Base-by-base conservation (phyloP, 2,797 vertebrate species). In the Hipposideros larvatus region DNA sequence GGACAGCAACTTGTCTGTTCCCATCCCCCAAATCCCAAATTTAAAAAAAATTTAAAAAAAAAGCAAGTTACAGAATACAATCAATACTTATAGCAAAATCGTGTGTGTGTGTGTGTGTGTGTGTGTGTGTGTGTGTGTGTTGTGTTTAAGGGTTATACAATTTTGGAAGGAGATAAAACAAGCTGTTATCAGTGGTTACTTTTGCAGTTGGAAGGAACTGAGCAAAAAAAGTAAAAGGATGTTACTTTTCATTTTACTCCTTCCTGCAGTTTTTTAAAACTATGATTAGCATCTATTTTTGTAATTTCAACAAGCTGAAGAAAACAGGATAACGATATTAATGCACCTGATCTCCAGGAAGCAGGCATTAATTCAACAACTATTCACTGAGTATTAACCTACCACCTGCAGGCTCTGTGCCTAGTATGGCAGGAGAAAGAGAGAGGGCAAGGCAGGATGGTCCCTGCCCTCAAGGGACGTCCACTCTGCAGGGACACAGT, bases 251-350 rank as follows among this genome's bases (percentile, higher is more conserved):
- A 24, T 87, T 65, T 78, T 48, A 61, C 89, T 71, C 70, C 48
- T 70, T 22, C 73, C 87, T 93, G 75, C 18, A 84, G 87, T 90
- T 79, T 70, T 34, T 9, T 9, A 41, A 53, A 59, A 16, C 34
- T 21, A n/a, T 26, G 80, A 82, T 90, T 48, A 85, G 51, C 21
- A 84, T 63, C 85, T 89, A 88, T 57, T 61, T 84, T 83, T 84
- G 43, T 89, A 51, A 84, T 79, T 78, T 84, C 61, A 74, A 53
- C 53, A 82, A 86, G 61, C 22, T 5, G 26, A 59, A 95, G 46
- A 65, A 83, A 43, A 78, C n/a, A 90, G 59, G 48, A 18, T 21
- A 55, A 41, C 37, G 46, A 28, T 74, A 70, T 91, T 59, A 70
- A 19, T 41, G 51, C 11, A 65, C 26, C 66, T 46, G 26, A 59